Conservation (phyloP, 1,140 invertebrate species). For the Drosophila parabipectinata region DNA sequence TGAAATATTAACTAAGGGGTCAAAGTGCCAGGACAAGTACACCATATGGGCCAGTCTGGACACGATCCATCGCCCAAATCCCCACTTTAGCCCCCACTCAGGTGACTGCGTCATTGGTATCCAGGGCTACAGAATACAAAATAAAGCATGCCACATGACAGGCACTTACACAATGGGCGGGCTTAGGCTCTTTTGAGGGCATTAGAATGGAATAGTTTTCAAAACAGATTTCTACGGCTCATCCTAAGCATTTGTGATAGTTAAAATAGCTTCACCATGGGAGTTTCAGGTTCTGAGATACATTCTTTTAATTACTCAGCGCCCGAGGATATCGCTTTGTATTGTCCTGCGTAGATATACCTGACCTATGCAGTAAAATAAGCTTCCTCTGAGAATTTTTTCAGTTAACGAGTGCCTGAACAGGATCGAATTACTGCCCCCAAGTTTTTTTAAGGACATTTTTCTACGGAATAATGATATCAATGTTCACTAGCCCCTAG, state of each 20-base stretch:
- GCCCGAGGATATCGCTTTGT: neutral
- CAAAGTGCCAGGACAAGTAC: conserved; percentile 28
- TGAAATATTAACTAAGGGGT: conserved; percentile 54
- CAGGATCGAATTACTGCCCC: no score
- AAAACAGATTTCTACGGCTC: conserved; percentile 1
- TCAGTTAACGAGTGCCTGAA: neutral
- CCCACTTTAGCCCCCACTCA: conserved; percentile 2
- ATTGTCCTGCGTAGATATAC: neutral
- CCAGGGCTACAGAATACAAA: conserved; percentile 13
- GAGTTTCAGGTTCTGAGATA: neutral
- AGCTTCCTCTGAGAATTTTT: neutral
- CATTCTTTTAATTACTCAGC: conserved; percentile 33
- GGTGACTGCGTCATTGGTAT: conserved; percentile 36
- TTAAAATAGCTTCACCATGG: neutral
- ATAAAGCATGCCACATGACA: conserved; percentile 39
- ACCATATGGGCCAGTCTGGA: conserved; percentile 42
- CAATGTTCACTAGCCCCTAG: neutral
- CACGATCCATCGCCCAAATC: neutral
- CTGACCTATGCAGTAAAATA: conserved; percentile 7
- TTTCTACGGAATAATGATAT: no score
- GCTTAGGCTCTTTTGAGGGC: conserved; percentile 17
- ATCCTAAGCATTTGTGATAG: neutral
- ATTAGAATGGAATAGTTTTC: conserved; percentile 27
- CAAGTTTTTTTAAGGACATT: no score
- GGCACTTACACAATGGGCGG: conserved; percentile 21